phyloP scores from a whole-genome alignment of 2,888 invertebrate species.

The Gonocerus acuteangulatus region DNA sequence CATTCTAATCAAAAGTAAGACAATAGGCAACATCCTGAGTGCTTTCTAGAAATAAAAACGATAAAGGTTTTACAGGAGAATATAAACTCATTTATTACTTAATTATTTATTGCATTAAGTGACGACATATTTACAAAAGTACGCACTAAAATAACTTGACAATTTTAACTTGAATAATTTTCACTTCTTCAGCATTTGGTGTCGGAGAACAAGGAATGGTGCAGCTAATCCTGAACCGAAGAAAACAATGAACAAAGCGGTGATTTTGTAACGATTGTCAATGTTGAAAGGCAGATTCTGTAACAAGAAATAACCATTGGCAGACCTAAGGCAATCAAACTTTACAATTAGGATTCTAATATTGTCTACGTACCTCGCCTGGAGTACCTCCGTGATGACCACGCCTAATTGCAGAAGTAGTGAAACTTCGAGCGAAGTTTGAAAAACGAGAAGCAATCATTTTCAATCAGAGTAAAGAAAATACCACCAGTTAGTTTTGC shows the following conservation, averaged over 20 bases:
- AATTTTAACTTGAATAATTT: not conserved
- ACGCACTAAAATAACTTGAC: too few species aligned
- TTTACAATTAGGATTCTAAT: not conserved
- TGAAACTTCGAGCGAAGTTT: constrained; percentile 25
- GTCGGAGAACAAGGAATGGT: constrained; percentile 34
- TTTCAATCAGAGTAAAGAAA: not conserved
- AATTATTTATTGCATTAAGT: too few species aligned
- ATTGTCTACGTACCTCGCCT: constrained; percentile 29
- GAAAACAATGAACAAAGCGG: constrained; percentile 30
- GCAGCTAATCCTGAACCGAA: constrained; percentile 31
- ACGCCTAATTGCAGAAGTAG: constrained; percentile 31
- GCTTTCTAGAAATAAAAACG: too few species aligned
- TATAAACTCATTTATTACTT: too few species aligned
- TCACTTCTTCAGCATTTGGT: constrained; percentile 34
- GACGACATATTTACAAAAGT: too few species aligned
- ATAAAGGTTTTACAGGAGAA: too few species aligned
- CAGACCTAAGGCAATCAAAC: too few species aligned
- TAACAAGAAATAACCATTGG: constrained; percentile 1
- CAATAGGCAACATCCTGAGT: too few species aligned
- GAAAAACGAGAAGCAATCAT: constrained; percentile 30
- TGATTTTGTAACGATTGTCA: constrained; percentile 27
- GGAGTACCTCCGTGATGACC: constrained; percentile 30
- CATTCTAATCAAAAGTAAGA: too few species aligned
- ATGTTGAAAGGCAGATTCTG: constrained; percentile 35
- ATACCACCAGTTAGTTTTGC: not conserved